Conservation (phyloP, 2,113 vertebrate genomes). For the Salvelinus sp. region DNA sequence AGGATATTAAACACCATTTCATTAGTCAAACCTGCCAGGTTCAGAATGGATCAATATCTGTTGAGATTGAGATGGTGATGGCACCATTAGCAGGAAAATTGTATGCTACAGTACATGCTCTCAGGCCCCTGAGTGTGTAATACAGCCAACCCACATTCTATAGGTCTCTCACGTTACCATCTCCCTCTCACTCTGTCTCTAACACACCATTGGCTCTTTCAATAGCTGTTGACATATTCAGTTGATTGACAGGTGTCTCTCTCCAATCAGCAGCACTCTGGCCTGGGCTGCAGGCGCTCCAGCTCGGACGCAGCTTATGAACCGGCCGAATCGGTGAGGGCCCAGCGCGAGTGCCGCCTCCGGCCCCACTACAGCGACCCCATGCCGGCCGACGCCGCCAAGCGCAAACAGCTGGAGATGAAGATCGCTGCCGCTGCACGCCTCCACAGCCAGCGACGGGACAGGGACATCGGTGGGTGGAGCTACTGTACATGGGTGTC, state of each 20-base stretch:
- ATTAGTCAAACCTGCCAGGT: neutral
- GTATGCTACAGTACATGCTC: neutral
- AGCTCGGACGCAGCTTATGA: slow-evolving; percentile 84
- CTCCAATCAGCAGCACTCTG: slow-evolving; percentile 63
- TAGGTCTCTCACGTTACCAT: neutral
- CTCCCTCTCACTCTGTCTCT: neutral
- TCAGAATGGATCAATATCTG: neutral
- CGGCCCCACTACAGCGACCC: slow-evolving; percentile 87
- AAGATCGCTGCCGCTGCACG: slow-evolving; percentile 83
- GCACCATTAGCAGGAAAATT: neutral
- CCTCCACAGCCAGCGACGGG: slow-evolving; percentile 80
- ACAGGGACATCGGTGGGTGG: slow-evolving; percentile 74
- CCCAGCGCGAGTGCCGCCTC: slow-evolving; percentile 83
- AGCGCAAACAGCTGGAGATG: slow-evolving; percentile 90
- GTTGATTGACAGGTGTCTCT: slow-evolving; percentile 51
- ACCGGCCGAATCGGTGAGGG: slow-evolving; percentile 77
- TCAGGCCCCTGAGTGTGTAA: neutral
- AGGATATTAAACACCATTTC: neutral
- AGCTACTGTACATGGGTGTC: neutral
- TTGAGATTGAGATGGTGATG: neutral
- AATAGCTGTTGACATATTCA: neutral
- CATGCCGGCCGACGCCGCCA: slow-evolving; percentile 83
- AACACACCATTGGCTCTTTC: neutral
- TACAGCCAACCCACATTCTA: neutral
- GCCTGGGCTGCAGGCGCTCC: slow-evolving; percentile 80